A percentile compares a stretch with the other conserved stretches of the same genome.
phyloP scores from a whole-genome alignment of 2,113 vertebrate species.

The Mesocricetus auratus region DNA sequence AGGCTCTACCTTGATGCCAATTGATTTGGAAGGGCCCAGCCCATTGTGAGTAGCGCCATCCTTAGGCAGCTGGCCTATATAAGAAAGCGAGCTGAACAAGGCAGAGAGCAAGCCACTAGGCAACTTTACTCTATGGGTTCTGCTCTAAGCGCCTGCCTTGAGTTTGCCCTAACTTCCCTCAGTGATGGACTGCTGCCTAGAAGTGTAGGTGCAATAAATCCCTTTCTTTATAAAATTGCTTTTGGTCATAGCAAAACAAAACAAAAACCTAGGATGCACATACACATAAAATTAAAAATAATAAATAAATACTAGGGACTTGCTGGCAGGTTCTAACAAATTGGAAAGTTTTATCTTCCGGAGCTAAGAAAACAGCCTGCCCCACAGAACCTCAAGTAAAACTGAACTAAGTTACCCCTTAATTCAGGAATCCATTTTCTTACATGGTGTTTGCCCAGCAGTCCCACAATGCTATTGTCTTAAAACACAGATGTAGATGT shows the following conservation, averaged over 20 bases:
- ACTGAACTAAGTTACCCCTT: not conserved
- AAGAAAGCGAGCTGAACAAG: not conserved
- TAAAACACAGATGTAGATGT: not conserved
- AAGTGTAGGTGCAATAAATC: not conserved
- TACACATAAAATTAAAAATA: not conserved
- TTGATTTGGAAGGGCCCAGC: not conserved
- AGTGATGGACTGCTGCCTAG: not conserved
- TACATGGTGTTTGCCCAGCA: slow-evolving; percentile 27
- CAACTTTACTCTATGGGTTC: not conserved
- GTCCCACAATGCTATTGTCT: not conserved
- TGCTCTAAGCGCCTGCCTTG: not conserved
- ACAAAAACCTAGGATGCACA: not conserved
- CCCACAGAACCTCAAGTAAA: not conserved
- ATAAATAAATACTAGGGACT: not conserved
- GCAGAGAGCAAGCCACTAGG: not conserved
- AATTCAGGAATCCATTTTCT: not conserved
- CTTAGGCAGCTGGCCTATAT: not conserved
- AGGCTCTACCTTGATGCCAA: not conserved
- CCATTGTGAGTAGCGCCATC: too few relatives aligned
- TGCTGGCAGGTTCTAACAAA: slow-evolving; percentile 2
- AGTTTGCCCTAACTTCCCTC: not conserved
- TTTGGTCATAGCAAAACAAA: not conserved
- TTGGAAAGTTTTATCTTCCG: not conserved
- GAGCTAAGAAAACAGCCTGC: not conserved
- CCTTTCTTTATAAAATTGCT: not conserved